Percentiles rank a stretch among this genome's conserved stretches.
These are phyloP conservation scores for Albula glossodonta DNA, from an alignment of 2,113 vertebrate genomes.

Conservation along the genomic window DNA sequence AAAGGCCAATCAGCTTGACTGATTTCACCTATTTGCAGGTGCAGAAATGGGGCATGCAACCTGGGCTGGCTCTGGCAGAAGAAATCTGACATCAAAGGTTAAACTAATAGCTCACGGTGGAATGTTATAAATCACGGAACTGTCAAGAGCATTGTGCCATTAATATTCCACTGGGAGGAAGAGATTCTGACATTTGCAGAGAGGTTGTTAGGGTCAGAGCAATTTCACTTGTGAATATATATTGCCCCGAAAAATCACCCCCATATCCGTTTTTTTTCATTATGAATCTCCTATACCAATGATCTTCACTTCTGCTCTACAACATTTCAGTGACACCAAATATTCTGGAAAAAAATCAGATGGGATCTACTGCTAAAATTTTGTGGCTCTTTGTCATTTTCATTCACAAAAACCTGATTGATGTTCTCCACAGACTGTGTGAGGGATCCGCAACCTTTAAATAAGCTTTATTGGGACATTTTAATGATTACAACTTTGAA, in stretches of 20 bases:
- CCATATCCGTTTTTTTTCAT: not conserved
- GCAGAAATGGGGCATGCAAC: not conserved
- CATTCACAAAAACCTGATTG: not conserved
- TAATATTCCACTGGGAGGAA: conserved; percentile 23
- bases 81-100: conserved; percentile 29
- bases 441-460: not conserved
- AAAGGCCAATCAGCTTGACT: not conserved
- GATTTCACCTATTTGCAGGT: conserved; percentile 18
- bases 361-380: not conserved
- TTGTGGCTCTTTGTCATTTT: not conserved
- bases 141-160: conserved; percentile 16
- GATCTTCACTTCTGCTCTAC: not conserved
- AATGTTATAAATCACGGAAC: conserved; percentile 24
- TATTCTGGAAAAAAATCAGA: not conserved
- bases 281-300: not conserved
- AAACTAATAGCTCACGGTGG: conserved; percentile 25
- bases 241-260: not conserved
- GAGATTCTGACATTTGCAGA: conserved; percentile 2
- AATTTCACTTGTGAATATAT: not conserved
- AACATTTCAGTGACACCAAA: not conserved
- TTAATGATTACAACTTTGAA: not conserved
- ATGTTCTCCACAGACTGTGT: not conserved
- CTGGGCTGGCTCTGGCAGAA: conserved; percentile 4
- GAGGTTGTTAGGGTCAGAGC: not conserved
- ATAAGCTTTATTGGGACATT: not conserved